A percentile compares a stretch with the other conserved stretches of the same genome.
Evolutionary conservation across 23 tunicate species (phyloP).

Genomic region (Trididemnum nubilum): DNA sequence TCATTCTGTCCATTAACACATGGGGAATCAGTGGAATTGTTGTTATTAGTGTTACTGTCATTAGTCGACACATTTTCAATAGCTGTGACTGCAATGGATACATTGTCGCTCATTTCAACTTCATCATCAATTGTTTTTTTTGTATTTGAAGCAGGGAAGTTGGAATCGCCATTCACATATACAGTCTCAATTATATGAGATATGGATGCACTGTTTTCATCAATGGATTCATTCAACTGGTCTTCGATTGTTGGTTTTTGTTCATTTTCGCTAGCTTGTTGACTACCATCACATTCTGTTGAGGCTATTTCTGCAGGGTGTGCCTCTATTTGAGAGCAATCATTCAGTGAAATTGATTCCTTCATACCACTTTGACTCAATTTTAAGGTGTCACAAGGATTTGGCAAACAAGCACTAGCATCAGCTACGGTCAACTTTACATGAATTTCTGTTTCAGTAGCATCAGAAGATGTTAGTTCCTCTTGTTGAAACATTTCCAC

Average conservation of each 20-base stretch:
- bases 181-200: too few species aligned
- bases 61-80: too few species aligned
- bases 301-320: background rate
- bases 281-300: background rate
- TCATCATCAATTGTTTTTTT: too few species aligned
- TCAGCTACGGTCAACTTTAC: background rate
- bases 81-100: too few species aligned
- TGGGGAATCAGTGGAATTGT: conserved; percentile 5
- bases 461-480: background rate
- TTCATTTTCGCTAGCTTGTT: background rate
- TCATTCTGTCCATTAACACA: background rate
- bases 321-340: background rate
- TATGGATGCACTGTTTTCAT: background rate
- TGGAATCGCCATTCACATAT: too few species aligned
- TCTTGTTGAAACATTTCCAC: background rate
- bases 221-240: background rate
- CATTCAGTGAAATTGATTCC: background rate
- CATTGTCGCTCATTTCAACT: too few species aligned
- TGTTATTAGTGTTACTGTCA: background rate
- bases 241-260: background rate
- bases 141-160: too few species aligned
- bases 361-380: background rate
- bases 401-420: background rate
- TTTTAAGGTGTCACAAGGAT: background rate
- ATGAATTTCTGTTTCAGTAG: background rate